Percentiles rank a stretch among this genome's conserved stretches.
Conservation (phyloP, 2,797 vertebrate species). For the Avahi laniger region DNA sequence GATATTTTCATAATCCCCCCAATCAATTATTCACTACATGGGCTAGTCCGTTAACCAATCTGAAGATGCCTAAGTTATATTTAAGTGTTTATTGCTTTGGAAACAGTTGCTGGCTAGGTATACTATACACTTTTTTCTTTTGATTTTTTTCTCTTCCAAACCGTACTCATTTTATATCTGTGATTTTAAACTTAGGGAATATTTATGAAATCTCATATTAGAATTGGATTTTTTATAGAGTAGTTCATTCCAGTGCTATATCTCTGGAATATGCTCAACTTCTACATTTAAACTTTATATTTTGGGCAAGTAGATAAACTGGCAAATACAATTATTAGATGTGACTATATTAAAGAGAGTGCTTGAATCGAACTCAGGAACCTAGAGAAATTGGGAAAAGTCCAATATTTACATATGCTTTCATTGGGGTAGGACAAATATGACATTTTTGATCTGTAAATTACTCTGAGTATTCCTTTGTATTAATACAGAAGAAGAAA, state of each 20-base stretch:
- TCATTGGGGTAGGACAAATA: background rate
- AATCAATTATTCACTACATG: background rate
- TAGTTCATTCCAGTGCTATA: background rate
- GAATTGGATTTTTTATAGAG: background rate
- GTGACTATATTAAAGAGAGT: background rate
- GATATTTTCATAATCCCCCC: background rate
- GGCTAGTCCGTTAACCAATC: background rate
- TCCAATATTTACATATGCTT: background rate
- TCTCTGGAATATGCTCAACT: background rate
- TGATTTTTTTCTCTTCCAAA: background rate
- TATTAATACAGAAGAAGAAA: background rate
- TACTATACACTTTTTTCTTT: background rate
- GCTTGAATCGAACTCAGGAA: background rate
- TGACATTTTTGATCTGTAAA: background rate
- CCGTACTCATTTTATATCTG: background rate
- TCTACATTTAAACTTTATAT: background rate
- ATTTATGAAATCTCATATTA: conserved; percentile 5
- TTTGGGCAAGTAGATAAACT: background rate
- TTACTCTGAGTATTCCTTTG: background rate
- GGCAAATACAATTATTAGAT: background rate
- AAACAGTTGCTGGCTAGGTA: background rate
- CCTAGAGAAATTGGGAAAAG: background rate
- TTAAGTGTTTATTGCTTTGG: background rate
- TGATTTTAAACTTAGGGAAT: background rate
- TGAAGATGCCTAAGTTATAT: background rate